Conservation (phyloP, 2,113 vertebrate species). For the Oceanodroma tethys region DNA sequence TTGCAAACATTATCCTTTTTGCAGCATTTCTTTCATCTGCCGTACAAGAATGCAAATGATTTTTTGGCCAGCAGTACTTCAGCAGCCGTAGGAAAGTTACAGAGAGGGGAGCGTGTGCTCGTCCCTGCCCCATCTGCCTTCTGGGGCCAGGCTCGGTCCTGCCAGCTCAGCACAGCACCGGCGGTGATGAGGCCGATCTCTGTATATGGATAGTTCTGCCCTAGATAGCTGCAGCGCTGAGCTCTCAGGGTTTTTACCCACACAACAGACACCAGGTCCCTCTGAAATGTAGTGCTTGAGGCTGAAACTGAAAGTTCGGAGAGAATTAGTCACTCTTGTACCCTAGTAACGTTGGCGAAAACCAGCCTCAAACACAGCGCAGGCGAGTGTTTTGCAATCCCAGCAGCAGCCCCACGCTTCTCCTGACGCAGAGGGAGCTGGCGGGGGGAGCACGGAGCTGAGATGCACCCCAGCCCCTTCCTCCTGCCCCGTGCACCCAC, state of each 20-base stretch:
- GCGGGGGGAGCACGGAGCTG: rapidly evolving
- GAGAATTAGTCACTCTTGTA: constrained; percentile 64
- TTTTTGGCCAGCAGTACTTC: not conserved
- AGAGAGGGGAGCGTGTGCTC: not conserved
- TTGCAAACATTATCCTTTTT: not conserved
- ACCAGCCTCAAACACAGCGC: constrained; percentile 47
- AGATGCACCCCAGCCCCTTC: not conserved
- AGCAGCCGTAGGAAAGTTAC: not conserved
- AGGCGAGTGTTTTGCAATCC: constrained; percentile 11
- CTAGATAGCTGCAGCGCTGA: not conserved
- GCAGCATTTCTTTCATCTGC: not conserved
- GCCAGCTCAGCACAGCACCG: rapidly evolving
- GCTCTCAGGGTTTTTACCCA: not conserved
- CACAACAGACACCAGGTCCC: constrained; percentile 17
- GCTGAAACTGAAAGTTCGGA: constrained; percentile 70
- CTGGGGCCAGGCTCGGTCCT: not conserved
- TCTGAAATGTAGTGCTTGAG: constrained; percentile 37
- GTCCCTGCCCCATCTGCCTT: not conserved
- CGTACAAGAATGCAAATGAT: not conserved
- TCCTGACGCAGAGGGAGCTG: not conserved
- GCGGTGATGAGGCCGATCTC: not conserved
- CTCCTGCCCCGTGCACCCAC: not conserved
- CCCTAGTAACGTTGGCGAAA: constrained; percentile 70
- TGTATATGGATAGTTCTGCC: not conserved
- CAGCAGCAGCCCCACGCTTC: not conserved